phyloP scores from a whole-genome alignment of 2,888 invertebrate species.

The Anthrax anthrax region DNA sequence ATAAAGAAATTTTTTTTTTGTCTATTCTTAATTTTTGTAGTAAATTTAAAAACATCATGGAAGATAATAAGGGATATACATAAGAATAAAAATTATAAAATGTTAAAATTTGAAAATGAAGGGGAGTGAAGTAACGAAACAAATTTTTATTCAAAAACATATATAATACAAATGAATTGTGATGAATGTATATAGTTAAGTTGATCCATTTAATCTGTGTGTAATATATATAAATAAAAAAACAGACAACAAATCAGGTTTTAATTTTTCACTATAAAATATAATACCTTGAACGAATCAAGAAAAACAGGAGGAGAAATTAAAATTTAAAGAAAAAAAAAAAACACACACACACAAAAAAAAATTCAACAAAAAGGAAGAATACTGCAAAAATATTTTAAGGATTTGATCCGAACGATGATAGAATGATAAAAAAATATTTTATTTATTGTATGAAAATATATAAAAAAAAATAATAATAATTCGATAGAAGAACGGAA shows the following conservation, averaged over 20 bases:
- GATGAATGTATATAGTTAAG: no score
- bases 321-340: not conserved
- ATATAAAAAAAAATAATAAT: not conserved
- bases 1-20: no score
- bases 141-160: no score
- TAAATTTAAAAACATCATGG: no score
- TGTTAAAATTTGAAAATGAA: no score
- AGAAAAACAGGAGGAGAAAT: not conserved
- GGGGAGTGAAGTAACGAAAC: no score
- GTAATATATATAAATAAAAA: no score
- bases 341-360: no score
- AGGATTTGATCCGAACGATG: not conserved
- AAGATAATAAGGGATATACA: no score
- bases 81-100: no score
- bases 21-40: no score
- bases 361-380: conserved; percentile 4
- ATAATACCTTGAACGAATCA: not conserved
- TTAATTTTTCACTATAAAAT: not conserved
- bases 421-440: not conserved
- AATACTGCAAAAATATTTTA: conserved; percentile 3
- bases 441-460: not conserved
- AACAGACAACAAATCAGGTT: conserved; percentile 1
- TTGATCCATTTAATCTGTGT: conserved; percentile 4
- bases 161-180: no score
- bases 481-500: conserved; percentile 10